phyloP scores from a whole-genome alignment of 1,140 invertebrate genomes.

The Ceratina australensis region DNA sequence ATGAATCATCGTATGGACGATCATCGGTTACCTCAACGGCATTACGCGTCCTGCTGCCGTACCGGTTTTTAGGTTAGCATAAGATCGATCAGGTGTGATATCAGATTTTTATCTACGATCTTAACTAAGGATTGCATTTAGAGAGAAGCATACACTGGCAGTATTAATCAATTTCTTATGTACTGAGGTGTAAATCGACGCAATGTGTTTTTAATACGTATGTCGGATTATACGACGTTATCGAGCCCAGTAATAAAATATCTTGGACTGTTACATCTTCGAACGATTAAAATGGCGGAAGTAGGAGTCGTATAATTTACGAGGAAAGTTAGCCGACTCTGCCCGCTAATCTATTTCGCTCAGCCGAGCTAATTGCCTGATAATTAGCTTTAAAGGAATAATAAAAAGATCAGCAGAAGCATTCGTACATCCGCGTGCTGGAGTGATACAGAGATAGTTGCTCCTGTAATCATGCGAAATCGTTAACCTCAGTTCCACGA shows the following conservation, averaged over 20 bases:
- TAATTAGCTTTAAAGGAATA: not conserved
- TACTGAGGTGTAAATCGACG: not conserved
- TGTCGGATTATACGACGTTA: not conserved
- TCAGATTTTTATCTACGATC: not conserved
- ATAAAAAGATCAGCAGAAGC: not conserved
- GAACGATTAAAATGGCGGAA: slow-evolving; percentile 16
- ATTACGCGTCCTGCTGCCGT: not conserved
- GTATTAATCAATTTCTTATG: not conserved
- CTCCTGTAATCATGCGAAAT: slow-evolving; percentile 11
- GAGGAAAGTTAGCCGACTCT: not conserved
- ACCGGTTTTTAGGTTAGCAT: slow-evolving; percentile 44
- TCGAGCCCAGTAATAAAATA: not conserved
- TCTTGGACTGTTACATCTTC: not conserved
- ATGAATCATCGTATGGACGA: slow-evolving; percentile 19
- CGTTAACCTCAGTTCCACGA: slow-evolving; percentile 14
- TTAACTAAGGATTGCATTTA: not conserved
- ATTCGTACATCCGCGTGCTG: not conserved
- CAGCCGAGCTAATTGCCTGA: not conserved
- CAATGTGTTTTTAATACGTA: not conserved
- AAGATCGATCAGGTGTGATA: not conserved
- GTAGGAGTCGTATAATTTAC: not conserved
- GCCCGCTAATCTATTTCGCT: not conserved
- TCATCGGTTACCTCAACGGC: not conserved
- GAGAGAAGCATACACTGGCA: not conserved
- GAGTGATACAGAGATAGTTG: not conserved